Base-by-base conservation (phyloP, 2,797 vertebrate genomes). In the Chromobotia macracanthus region DNA sequence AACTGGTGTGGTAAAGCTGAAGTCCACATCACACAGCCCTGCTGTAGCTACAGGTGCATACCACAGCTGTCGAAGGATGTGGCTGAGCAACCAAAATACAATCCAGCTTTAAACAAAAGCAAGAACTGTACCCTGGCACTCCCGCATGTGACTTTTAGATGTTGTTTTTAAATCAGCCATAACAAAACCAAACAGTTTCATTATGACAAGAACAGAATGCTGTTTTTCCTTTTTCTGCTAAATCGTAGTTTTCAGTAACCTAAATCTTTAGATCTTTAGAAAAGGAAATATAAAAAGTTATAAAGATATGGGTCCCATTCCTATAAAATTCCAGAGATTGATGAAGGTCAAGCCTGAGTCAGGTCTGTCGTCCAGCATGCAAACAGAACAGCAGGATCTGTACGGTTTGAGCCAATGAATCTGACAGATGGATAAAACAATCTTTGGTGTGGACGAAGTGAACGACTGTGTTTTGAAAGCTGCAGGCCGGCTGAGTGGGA, bases 401-500 rank as follows among this genome's bases (percentile, higher is more conserved):
- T 15, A 68, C 12, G 3, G 2, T 69, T 31, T 64, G 28, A 31
- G 12, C 21, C 2, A 13, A 44, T 23, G 28, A 64, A 53, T n/a
- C 13, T 2, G 31, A 50, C 31, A 25, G 9, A 21, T 2, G 28
- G 25, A 28, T 9, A 61, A 63, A 73, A n/a, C 21, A 2, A 70
- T 18, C 28, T 46, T 13, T 51, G 6, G 23, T 31, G 2, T 48
- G 1, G 15, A 55, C 19, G 38, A 67, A 55, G n/a, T 68, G 56
- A 77, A 35, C 72, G 60, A 60, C 48, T 69, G 60, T 44, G 38
- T 35, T 44, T 56, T 61, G 64, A 82, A n/a, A 61, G 35, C 53
- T 67, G 80, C 73, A 70, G 70, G 84, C 44, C 58, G 21, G 21
- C 25, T 55, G 51, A 41, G 65, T 80, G 28, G 80, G 76, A 85